Conservation (phyloP, 2,113 vertebrate species). For the Coptodon bakossiorum region DNA sequence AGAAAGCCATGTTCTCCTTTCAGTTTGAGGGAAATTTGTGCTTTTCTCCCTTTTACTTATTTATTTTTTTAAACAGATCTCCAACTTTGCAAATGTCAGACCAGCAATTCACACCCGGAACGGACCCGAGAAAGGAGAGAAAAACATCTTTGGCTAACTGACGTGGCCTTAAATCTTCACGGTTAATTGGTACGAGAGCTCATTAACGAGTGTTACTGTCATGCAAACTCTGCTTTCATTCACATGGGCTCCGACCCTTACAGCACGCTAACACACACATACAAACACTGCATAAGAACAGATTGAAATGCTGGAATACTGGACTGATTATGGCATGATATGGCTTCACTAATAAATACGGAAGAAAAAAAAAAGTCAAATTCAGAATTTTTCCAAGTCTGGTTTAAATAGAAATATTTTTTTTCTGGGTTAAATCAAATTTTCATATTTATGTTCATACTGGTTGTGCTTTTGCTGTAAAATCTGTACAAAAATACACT, state of each 20-base stretch:
- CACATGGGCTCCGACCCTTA: not conserved
- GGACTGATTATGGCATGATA: not conserved
- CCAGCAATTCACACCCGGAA: not conserved
- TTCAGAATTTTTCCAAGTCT: not conserved
- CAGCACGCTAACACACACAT: not conserved
- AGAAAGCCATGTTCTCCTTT: not conserved
- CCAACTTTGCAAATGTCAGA: not conserved
- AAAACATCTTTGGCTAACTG: not conserved
- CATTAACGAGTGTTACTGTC: not conserved
- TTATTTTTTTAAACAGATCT: not conserved
- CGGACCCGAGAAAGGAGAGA: not conserved
- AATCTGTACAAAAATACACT: not conserved
- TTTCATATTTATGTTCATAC: not conserved
- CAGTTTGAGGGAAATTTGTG: not conserved
- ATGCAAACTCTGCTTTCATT: not conserved
- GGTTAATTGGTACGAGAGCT: not conserved
- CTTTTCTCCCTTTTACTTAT: not conserved
- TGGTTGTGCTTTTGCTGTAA: not conserved
- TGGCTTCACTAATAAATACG: not conserved
- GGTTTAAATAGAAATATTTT: not conserved
- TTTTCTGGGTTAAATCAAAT: not conserved
- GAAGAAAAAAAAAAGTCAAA: not conserved
- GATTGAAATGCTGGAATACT: not conserved
- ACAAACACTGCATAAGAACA: not conserved
- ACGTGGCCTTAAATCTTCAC: not conserved